Evolutionary conservation across 1,140 invertebrate species (phyloP).

Genomic region (Drosophila yakuba): DNA sequence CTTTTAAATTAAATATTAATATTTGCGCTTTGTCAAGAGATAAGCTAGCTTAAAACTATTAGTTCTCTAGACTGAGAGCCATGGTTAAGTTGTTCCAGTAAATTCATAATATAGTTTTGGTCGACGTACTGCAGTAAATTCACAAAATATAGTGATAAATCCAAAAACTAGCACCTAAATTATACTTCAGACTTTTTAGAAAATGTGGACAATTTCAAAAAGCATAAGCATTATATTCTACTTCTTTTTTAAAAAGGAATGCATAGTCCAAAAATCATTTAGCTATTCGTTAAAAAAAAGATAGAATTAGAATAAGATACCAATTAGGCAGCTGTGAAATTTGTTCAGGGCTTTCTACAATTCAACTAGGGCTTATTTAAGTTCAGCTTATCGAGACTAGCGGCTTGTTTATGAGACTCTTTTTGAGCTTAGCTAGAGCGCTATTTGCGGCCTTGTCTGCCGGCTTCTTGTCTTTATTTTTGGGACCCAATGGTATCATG

Average conservation of each 20-base stretch:
- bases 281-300: background rate
- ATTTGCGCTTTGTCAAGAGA: background rate
- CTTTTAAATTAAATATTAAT: too few species aligned
- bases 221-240: too few species aligned
- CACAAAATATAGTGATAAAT: background rate
- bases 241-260: background rate
- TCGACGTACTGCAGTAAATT: background rate
- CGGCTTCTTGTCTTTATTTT: constrained; percentile 85
- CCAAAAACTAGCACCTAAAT: background rate
- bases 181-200: background rate
- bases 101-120: background rate
- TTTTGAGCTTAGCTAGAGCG: constrained; percentile 67
- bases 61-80: background rate
- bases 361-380: background rate
- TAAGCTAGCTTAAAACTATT: background rate
- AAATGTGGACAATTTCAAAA: background rate
- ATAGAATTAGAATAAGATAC: background rate
- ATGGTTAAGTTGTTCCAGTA: background rate
- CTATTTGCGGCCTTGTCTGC: constrained; percentile 56
- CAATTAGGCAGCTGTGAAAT: too few species aligned
- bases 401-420: constrained; percentile 82
- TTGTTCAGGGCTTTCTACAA: background rate
- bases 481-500: constrained; percentile 88
- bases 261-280: background rate
- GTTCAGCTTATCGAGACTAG: constrained; percentile 79